Base-by-base conservation (phyloP, 1,140 invertebrate species). In the Pissodes strobi region DNA sequence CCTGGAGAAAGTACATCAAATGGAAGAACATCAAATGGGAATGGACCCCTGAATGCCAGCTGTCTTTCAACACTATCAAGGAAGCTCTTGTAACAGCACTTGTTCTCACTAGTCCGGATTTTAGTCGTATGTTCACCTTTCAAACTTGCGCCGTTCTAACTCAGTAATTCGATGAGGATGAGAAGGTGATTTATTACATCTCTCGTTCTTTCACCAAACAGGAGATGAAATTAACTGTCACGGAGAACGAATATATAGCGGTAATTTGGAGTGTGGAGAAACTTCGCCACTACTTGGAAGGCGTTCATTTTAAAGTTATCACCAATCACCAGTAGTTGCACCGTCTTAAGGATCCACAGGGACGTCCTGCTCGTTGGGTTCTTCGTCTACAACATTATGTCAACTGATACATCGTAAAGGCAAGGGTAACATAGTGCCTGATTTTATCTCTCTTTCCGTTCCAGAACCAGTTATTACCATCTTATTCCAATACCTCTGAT, bases 221-320 rank as follows among this genome's bases (percentile, higher is more conserved):
- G 1, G 83, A 86, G n/a, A n/a, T n/a, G n/a, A n/a, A n/a, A n/a
- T n/a, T n/a, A n/a, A n/a, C n/a, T n/a, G n/a, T n/a, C n/a, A 81
- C 79, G 0, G 81, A 85, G 68, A 69, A 73, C 51, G 82, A 85
- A 75, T 78, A 70, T 70, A 5, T n/a, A n/a, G n/a, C n/a, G n/a
- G n/a, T n/a, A n/a, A n/a, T n/a, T n/a, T n/a, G n/a, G 66, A 75
- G 74, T 4, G 66, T 84, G 0, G 67, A 80, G 57, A 77, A 80
- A 46, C 78, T 80, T 51, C 45, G 72, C 21, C n/a, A n/a, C n/a
- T n/a, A n/a, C n/a, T n/a, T n/a, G n/a, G n/a, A n/a, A n/a, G n/a
- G n/a, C n/a, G n/a, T n/a, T n/a, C n/a, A n/a, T n/a, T n/a, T n/a
- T n/a, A n/a, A n/a, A n/a, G n/a, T n/a, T n/a, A n/a, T n/a, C 64